phyloP scores from a whole-genome alignment of 1,140 invertebrate genomes.

The Coelopa frigida region DNA sequence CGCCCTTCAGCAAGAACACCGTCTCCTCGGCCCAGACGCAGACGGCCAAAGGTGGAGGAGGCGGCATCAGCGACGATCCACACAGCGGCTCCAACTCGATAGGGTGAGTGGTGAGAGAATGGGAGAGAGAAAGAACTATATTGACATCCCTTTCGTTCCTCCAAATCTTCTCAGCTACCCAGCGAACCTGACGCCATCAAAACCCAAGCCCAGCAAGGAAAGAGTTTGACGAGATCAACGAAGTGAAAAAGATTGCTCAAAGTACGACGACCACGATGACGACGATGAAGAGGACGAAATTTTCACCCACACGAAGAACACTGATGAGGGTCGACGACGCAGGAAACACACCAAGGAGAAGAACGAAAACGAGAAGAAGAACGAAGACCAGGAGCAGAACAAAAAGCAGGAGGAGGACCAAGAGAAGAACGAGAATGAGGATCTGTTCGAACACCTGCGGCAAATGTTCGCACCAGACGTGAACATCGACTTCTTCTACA shows the following conservation, averaged over 20 bases:
- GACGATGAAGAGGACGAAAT: conserved; percentile 5
- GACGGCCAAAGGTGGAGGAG: conserved; percentile 29
- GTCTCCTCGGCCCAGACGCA: conserved; percentile 40
- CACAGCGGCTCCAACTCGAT: conserved; percentile 14
- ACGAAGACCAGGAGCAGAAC: no score
- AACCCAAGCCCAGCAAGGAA: conserved; percentile 36
- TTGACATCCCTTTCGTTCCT: neutral
- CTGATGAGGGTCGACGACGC: no score
- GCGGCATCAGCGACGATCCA: conserved; percentile 11
- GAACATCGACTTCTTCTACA: conserved; percentile 25
- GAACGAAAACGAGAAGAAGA: no score
- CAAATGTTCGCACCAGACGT: conserved; percentile 31
- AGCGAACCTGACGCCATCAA: conserved; percentile 32
- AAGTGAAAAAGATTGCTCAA: conserved; percentile 46
- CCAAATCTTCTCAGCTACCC: conserved; percentile 16
- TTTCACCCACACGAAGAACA: no score
- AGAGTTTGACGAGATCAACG: conserved; percentile 44
- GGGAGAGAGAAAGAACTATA: neutral
- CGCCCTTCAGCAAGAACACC: conserved; percentile 37
- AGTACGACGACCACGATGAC: conserved; percentile 15
- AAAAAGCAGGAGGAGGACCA: conserved; percentile 23
- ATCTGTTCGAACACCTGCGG: conserved; percentile 28
- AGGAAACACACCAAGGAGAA: no score
- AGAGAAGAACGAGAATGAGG: conserved; percentile 4
- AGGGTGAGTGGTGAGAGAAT: conserved; percentile 15